Percentiles rank a stretch among this genome's conserved stretches.
phyloP scores from a whole-genome alignment of 2,888 invertebrate genomes.

The Orthosia cruda region DNA sequence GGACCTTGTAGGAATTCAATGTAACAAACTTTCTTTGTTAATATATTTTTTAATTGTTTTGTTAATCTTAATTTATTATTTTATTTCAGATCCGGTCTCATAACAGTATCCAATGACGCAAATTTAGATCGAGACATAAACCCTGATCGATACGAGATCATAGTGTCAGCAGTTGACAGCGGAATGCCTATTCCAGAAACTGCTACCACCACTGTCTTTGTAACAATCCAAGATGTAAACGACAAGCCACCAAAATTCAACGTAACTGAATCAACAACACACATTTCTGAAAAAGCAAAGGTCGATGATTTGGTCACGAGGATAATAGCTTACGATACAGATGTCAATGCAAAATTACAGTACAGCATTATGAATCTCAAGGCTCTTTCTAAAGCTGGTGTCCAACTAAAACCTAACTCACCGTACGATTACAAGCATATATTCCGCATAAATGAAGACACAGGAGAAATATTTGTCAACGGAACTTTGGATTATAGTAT shows the following conservation, averaged over 20 bases:
- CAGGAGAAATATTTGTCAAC: conserved; percentile 94
- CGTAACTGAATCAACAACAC: conserved; percentile 93
- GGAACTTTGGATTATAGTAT: conserved; percentile 94
- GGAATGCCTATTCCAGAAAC: conserved; percentile 95
- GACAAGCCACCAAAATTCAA: conserved; percentile 96
- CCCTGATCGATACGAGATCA: conserved; percentile 93
- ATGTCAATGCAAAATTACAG: conserved; percentile 93
- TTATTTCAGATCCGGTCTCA: conserved; percentile 92
- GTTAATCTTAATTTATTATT: neutral
- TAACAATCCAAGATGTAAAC: conserved; percentile 95
- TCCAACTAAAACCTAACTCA: conserved; percentile 92
- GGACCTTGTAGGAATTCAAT: neutral
- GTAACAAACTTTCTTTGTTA: neutral
- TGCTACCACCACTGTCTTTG: conserved; percentile 94
- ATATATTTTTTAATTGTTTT: too few relatives aligned
- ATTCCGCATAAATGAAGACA: conserved; percentile 94
- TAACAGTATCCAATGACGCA: conserved; percentile 94
- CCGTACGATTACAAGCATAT: conserved; percentile 93
- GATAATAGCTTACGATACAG: conserved; percentile 94
- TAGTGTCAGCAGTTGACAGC: conserved; percentile 95
- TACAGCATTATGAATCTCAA: conserved; percentile 94
- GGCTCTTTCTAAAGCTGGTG: conserved; percentile 95
- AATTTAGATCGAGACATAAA: conserved; percentile 94
- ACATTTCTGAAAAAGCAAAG: conserved; percentile 94
- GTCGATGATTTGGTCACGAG: conserved; percentile 93